phyloP scores from a whole-genome alignment of 2,888 invertebrate species.

The Muscina levida region DNA sequence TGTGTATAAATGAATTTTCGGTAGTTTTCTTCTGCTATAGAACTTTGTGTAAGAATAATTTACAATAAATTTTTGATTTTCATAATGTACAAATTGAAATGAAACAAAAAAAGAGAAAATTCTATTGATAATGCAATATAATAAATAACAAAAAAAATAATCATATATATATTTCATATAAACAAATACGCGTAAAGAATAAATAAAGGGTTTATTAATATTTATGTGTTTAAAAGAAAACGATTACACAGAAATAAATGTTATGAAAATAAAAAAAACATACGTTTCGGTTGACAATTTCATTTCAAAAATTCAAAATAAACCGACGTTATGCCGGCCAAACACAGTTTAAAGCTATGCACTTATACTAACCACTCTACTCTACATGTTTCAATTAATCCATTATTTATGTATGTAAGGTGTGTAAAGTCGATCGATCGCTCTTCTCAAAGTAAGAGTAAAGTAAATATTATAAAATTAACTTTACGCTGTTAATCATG shows the following conservation, averaged over 20 bases:
- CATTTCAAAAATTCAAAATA: slow-evolving; percentile 13
- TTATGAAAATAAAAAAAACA: slow-evolving; percentile 6
- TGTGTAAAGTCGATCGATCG: no score
- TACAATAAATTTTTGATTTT: neutral
- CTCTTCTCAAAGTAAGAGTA: no score
- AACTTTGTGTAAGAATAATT: neutral
- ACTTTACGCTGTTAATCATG: no score
- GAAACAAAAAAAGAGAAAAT: slow-evolving; percentile 21
- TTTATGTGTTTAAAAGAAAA: neutral
- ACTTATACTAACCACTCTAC: no score
- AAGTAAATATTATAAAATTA: no score
- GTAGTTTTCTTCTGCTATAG: neutral
- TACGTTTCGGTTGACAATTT: neutral
- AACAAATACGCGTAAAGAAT: slow-evolving; percentile 42
- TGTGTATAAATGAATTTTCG: slow-evolving; percentile 3
- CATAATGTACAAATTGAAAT: slow-evolving; percentile 27
- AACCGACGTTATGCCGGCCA: neutral
- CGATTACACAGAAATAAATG: slow-evolving; percentile 16
- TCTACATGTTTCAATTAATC: neutral
- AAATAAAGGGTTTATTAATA: slow-evolving; percentile 4
- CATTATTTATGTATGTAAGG: neutral
- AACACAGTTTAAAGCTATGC: slow-evolving; percentile 8
- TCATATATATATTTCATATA: slow-evolving; percentile 44
- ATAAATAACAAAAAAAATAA: slow-evolving; percentile 51
- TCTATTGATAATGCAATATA: slow-evolving; percentile 47